Conservation (phyloP, 2,888 invertebrate genomes). For the Lypha dubia region DNA sequence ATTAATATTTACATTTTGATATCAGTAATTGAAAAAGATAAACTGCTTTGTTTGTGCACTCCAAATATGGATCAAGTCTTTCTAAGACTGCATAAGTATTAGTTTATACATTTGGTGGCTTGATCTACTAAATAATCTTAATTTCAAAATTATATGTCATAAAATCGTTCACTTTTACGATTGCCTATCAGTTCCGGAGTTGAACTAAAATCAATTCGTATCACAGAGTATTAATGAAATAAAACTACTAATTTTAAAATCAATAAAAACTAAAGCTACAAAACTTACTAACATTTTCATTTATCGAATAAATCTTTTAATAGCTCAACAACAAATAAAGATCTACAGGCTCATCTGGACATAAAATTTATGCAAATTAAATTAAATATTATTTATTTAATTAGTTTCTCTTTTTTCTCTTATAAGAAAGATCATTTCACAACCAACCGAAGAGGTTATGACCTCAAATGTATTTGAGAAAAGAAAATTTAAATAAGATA, state of each 20-base stretch:
- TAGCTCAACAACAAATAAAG: background rate
- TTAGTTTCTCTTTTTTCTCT: background rate
- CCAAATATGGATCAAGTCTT: too few relatives aligned
- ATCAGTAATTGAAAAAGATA: too few relatives aligned
- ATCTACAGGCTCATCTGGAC: background rate
- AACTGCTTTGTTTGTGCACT: too few relatives aligned
- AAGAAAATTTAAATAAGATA: background rate
- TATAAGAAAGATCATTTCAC: conserved; percentile 21
- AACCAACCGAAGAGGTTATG: background rate
- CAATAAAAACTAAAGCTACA: background rate
- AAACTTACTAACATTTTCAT: conserved; percentile 1
- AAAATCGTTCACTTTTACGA: background rate
- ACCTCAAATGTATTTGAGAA: conserved; percentile 26
- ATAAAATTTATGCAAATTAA: conserved; percentile 44
- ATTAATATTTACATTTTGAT: too few relatives aligned
- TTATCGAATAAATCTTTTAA: background rate
- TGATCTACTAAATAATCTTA: too few relatives aligned
- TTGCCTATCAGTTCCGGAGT: background rate
- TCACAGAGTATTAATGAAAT: conserved; percentile 3
- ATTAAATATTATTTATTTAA: conserved; percentile 22
- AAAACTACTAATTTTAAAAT: background rate
- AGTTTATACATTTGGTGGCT: too few relatives aligned
- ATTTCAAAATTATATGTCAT: background rate
- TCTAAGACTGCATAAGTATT: too few relatives aligned
- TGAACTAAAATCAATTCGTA: background rate